Base-by-base conservation (phyloP, 2,888 invertebrate species). In the Oeneis ivallda region DNA sequence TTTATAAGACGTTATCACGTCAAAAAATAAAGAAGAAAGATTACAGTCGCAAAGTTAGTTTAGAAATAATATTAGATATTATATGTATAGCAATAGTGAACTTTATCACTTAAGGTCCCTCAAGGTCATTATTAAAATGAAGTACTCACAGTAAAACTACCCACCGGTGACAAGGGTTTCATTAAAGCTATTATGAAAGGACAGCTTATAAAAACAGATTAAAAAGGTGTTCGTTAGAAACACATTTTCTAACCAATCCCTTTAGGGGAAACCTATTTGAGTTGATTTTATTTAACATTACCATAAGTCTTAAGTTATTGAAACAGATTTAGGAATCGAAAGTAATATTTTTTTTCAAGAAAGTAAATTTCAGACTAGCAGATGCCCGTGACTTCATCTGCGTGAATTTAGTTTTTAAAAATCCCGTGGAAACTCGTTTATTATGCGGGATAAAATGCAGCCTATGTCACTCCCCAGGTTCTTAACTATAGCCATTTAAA, bases 111-210 rank as follows among this genome's bases (percentile, higher is more conserved):
- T 15, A 53, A 15, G 53, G 53, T 34, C 34, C 53, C 56, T 54
- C 53, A 50, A 57, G 64, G 64, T 17, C 60, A 45, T 37, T 43
- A 43, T 66, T 19, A 56, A 56, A 47, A 63, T 56, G 49, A 37
- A 34, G 19, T 32, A 26, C 26, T 64, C 39, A 54, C 41, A 61
- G 54, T 64, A 54, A 69, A 69, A 65, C 54, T 62, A 64, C 63
- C 61, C 43, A 64, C 64, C 19, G 50, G 54, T 70, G 68, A 63
- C 65, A 66, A 68, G 66, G 65, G 70, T 65, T 68, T 64, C 62
- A 58, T 64, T 59, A 60, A 67, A 52, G 39, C 50, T 65, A 57
- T 64, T 70, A 66, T 62, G 56, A 56, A 56, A 56, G 56, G 56
- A 56, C 56, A 56, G 56, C 56, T 56, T 56, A 56, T 41, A 41